A percentile compares a stretch with the other conserved stretches of the same genome.
Conservation (phyloP, 2,797 vertebrate genomes). For the Karalla daura region DNA sequence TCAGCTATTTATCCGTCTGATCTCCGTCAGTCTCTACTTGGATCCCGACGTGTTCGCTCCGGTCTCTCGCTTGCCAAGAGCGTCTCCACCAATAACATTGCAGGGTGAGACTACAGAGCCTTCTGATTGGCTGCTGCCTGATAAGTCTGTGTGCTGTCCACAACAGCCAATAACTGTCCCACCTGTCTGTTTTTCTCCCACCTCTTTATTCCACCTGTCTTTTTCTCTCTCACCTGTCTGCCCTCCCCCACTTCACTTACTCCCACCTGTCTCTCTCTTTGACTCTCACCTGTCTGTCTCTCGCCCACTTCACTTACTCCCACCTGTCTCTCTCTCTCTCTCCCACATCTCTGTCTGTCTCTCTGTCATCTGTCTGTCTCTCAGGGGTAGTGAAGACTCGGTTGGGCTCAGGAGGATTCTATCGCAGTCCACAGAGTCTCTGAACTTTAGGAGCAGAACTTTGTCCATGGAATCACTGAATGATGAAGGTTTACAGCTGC, state of each 20-base stretch:
- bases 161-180: no score
- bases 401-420: slow-evolving; percentile 91
- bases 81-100: slow-evolving; percentile 95
- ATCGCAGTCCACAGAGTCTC: slow-evolving; percentile 94
- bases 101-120: slow-evolving; percentile 82
- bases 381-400: slow-evolving; percentile 84
- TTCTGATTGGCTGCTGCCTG: slow-evolving; percentile 20
- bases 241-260: no score
- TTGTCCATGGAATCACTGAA: slow-evolving; percentile 93
- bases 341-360: background rate
- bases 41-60: slow-evolving; percentile 87
- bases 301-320: background rate
- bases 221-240: background rate
- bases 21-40: slow-evolving; percentile 91
- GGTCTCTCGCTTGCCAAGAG: slow-evolving; percentile 93
- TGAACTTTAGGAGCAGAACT: slow-evolving; percentile 92
- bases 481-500: slow-evolving; percentile 91
- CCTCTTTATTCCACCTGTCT: background rate
- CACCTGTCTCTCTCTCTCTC: background rate
- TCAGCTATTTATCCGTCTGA: slow-evolving; percentile 95
- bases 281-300: background rate
- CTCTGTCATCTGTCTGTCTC: background rate
- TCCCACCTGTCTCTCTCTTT: background rate
- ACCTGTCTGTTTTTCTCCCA: background rate
- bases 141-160: no score